Evolutionary conservation across 2,797 vertebrate genomes (phyloP).

Genomic region (Melanotaenia maccullochi): DNA sequence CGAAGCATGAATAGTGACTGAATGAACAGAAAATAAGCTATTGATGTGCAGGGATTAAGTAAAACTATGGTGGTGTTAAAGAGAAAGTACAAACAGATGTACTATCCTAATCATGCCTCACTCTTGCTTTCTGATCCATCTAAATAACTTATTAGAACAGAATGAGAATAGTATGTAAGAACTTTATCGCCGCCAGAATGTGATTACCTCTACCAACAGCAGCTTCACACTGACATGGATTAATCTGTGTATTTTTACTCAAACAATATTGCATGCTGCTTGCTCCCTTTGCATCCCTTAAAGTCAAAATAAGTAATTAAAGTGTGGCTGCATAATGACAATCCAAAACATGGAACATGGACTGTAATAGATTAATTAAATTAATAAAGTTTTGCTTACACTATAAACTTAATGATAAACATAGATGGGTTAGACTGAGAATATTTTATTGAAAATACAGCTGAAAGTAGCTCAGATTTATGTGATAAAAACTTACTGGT

Average conservation of each 20-base stretch:
- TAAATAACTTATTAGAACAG: slow-evolving; percentile 38
- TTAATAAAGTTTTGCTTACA: no score
- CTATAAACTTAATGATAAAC: background rate
- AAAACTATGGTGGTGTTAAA: background rate
- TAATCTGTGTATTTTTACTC: slow-evolving; percentile 7
- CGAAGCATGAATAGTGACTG: background rate
- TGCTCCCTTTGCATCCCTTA: background rate
- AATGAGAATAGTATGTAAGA: slow-evolving; percentile 20
- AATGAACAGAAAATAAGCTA: slow-evolving; percentile 7
- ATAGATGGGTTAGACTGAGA: background rate
- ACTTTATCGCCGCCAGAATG: slow-evolving; percentile 20
- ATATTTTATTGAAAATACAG: background rate
- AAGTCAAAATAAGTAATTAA: slow-evolving; percentile 1
- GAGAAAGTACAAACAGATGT: background rate
- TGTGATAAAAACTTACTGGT: background rate
- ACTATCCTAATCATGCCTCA: background rate
- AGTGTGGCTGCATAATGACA: background rate
- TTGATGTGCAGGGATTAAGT: slow-evolving; percentile 7
- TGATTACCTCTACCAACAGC: slow-evolving; percentile 25
- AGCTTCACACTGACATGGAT: slow-evolving; percentile 7
- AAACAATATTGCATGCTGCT: background rate
- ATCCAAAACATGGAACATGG: background rate
- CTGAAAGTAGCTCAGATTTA: background rate
- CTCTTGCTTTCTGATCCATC: background rate
- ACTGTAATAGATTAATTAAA: no score